Evolutionary conservation across 2,888 invertebrate genomes (phyloP).

Genomic region (Gandaritis pyraliata): DNA sequence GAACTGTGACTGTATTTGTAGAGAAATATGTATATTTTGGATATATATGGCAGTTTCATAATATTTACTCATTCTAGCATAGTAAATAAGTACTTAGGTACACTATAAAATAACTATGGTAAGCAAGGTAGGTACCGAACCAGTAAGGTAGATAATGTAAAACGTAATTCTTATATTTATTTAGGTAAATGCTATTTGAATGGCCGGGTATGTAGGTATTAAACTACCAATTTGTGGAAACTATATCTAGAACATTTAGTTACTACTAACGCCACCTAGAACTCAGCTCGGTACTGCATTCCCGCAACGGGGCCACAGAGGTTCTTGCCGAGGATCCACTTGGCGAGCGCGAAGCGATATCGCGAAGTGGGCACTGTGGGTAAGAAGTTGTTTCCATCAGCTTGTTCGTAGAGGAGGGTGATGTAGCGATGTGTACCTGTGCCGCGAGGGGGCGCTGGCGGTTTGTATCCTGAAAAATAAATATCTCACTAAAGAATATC

Average conservation of each 20-base stretch:
- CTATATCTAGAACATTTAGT: background rate
- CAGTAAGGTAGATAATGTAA: no score
- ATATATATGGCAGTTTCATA: no score
- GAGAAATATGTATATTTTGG: no score
- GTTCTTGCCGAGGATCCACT: conserved; percentile 74
- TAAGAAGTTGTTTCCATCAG: conserved; percentile 74
- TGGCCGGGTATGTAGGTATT: no score
- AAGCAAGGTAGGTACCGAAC: no score
- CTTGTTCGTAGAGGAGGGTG: conserved; percentile 72
- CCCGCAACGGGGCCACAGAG: conserved; percentile 75
- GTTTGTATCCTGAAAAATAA: conserved; percentile 66
- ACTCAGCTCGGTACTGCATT: conserved; percentile 67
- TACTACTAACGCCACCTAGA: conserved; percentile 66
- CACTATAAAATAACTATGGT: no score
- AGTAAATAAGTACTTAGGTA: no score
- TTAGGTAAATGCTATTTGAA: no score
- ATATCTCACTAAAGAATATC: background rate
- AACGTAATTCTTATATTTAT: no score
- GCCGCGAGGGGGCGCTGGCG: conserved; percentile 77
- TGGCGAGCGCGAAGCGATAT: conserved; percentile 64
- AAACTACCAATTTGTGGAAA: background rate
- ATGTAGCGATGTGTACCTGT: conserved; percentile 76
- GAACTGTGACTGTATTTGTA: no score
- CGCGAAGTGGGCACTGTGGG: conserved; percentile 67
- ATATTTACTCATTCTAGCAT: no score